Percentiles rank a stretch among this genome's conserved stretches.
Conservation (phyloP, 2,888 invertebrate genomes). For the Drosophila meridiana region DNA sequence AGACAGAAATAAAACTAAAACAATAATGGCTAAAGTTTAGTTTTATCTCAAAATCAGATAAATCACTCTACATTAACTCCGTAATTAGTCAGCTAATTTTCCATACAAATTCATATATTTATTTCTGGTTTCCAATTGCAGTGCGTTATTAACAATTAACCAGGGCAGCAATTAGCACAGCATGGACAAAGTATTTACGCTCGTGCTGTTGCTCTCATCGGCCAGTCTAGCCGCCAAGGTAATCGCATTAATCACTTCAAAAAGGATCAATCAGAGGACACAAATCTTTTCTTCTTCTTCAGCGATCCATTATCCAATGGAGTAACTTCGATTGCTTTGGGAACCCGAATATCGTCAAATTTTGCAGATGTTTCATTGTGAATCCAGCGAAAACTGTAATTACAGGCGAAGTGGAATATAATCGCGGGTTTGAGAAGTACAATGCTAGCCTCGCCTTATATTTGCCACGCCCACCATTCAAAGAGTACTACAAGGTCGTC, state of each 20-base stretch:
- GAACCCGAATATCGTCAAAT: constrained; percentile 14
- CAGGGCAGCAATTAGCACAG: constrained; percentile 2
- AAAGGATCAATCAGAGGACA: too few species aligned
- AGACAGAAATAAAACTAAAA: background rate
- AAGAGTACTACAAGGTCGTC: constrained; percentile 14
- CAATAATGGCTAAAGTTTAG: background rate
- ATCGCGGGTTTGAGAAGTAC: constrained; percentile 4
- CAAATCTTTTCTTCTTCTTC: background rate
- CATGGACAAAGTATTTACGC: constrained; percentile 16
- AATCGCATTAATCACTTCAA: background rate
- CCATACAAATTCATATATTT: constrained; percentile 18
- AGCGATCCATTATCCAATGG: constrained; percentile 21
- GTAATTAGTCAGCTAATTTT: background rate
- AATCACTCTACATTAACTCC: background rate
- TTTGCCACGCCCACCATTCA: constrained; percentile 27
- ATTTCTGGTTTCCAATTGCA: background rate
- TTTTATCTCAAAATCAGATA: background rate
- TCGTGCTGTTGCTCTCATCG: constrained; percentile 1
- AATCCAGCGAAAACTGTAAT: constrained; percentile 8
- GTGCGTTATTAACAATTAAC: background rate
- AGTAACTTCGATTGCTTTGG: constrained; percentile 23
- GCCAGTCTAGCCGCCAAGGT: constrained; percentile 14
- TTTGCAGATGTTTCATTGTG: constrained; percentile 23
- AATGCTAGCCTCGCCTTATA: constrained; percentile 6
- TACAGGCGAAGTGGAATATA: constrained; percentile 25